phyloP scores from a whole-genome alignment of 2,797 vertebrate genomes.

The Lagocephalus sceleratus region DNA sequence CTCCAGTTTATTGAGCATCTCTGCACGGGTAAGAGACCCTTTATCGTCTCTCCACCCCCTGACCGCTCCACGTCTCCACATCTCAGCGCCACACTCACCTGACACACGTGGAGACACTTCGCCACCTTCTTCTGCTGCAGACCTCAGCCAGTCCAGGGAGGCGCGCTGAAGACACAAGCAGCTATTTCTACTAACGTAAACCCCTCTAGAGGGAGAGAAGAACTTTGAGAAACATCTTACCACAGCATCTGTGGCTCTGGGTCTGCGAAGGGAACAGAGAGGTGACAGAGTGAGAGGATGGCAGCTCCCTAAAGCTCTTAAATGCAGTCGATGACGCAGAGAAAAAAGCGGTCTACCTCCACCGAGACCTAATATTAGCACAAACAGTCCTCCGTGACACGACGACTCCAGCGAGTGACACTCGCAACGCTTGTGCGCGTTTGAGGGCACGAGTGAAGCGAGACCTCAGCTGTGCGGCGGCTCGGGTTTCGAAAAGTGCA shows the following conservation, averaged over 20 bases:
- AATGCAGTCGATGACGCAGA: conserved; percentile 57
- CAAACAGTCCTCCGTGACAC: conserved; percentile 68
- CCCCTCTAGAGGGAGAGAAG: too few relatives aligned
- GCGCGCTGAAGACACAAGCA: conserved; percentile 34
- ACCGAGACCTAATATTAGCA: conserved; percentile 83
- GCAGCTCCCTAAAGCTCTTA: conserved; percentile 23
- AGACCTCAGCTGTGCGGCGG: conserved; percentile 66
- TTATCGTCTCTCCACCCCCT: too few relatives aligned
- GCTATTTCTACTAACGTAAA: too few relatives aligned
- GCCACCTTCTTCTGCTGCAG: conserved; percentile 28
- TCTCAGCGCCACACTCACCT: conserved; percentile 45
- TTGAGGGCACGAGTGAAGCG: conserved; percentile 46
- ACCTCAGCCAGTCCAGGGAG: conserved; percentile 49
- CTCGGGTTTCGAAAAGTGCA: conserved; percentile 74
- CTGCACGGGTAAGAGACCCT: too few relatives aligned
- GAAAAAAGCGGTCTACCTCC: conserved; percentile 56
- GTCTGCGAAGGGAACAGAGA: conserved; percentile 52
- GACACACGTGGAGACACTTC: conserved; percentile 33
- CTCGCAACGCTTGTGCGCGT: conserved; percentile 7
- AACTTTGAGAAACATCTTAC: conserved; percentile 56
- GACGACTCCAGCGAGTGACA: conserved; percentile 22
- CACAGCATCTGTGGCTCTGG: conserved; percentile 52
- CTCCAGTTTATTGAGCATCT: too few relatives aligned
- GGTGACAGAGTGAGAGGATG: conserved; percentile 21
- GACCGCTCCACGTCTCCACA: too few relatives aligned